Percentiles rank a stretch among this genome's conserved stretches.
phyloP scores from a whole-genome alignment of 1,140 invertebrate species.

The Tetraneura akinire region DNA sequence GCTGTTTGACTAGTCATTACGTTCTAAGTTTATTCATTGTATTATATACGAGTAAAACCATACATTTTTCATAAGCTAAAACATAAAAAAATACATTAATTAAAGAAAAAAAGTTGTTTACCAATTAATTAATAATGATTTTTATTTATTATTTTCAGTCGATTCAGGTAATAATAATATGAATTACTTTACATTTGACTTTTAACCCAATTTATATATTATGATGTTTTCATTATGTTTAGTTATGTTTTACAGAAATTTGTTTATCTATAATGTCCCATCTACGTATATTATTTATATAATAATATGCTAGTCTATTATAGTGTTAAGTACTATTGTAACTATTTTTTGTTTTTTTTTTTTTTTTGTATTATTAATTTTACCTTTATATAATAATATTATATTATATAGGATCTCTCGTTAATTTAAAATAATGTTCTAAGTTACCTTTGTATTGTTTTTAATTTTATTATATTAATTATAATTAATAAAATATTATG shows the following conservation, averaged over 20 bases:
- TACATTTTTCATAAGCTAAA: background rate
- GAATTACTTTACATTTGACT: too few relatives aligned
- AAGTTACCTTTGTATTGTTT: constrained; percentile 50
- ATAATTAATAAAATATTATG: background rate
- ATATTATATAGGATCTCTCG: constrained; percentile 30
- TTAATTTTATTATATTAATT: constrained; percentile 14
- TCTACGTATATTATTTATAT: background rate
- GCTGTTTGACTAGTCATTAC: constrained; percentile 11
- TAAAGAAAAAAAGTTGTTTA: too few relatives aligned
- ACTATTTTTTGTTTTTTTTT: too few relatives aligned
- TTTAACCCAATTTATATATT: background rate
- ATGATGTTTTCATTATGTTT: background rate
- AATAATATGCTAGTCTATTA: constrained; percentile 1
- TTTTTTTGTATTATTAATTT: constrained; percentile 29
- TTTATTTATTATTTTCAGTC: too few relatives aligned
- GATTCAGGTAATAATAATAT: too few relatives aligned
- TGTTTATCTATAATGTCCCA: too few relatives aligned
- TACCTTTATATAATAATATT: constrained; percentile 12
- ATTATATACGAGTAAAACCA: background rate
- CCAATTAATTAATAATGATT: too few relatives aligned
- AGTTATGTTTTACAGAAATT: too few relatives aligned
- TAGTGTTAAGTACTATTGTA: constrained; percentile 40
- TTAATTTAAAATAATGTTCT: constrained; percentile 41
- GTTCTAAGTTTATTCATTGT: background rate
- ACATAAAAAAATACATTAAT: background rate